Conservation (phyloP, 2,113 vertebrate genomes). For the Malurus cyaneus region DNA sequence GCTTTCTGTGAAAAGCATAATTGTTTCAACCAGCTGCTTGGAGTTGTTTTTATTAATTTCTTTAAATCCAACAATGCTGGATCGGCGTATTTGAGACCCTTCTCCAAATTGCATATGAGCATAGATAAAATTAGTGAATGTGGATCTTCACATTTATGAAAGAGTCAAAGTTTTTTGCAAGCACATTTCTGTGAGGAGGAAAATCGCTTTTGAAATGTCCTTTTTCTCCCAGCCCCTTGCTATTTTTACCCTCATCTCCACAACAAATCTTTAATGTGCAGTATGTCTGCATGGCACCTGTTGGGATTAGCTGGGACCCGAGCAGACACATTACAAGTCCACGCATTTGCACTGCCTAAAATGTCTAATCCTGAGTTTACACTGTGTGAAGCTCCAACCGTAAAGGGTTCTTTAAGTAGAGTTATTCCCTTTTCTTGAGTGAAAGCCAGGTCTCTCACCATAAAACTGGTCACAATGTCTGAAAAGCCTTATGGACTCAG, state of each 20-base stretch:
- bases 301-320: slow-evolving; percentile 34
- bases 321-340: background rate
- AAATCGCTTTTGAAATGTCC: background rate
- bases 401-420: background rate
- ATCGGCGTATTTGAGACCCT: slow-evolving; percentile 69
- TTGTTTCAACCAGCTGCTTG: slow-evolving; percentile 81
- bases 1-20: slow-evolving; percentile 76
- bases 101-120: background rate
- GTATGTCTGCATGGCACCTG: slow-evolving; percentile 61
- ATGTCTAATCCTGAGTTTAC: background rate
- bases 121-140: slow-evolving; percentile 31
- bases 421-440: background rate
- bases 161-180: slow-evolving; percentile 48
- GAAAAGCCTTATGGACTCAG: background rate
- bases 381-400: background rate
- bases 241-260: slow-evolving; percentile 64
- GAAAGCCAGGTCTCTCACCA: background rate
- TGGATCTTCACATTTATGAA: background rate
- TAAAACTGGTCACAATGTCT: background rate
- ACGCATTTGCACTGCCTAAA: background rate
- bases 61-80: slow-evolving; percentile 73
- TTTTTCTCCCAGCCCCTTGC: slow-evolving; percentile 31
- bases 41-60: slow-evolving; percentile 78
- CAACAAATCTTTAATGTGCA: slow-evolving; percentile 48
- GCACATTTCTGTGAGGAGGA: slow-evolving; percentile 15